Conservation (phyloP, 2,113 vertebrate genomes). For the Cricetomys ansorgei region DNA sequence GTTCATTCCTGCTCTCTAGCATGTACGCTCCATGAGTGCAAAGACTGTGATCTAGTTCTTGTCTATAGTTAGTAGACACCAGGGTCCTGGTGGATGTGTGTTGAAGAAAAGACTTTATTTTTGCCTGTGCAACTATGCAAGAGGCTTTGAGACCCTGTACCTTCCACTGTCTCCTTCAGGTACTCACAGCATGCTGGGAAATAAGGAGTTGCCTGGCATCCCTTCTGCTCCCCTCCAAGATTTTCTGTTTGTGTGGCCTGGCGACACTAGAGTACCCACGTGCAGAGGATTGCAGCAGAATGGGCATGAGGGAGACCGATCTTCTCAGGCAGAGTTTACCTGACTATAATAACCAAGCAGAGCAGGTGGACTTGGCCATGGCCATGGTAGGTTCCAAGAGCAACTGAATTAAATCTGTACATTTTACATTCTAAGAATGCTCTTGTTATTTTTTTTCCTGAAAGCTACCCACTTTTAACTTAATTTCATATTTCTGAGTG, state of each 20-base stretch:
- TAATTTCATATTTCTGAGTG: background rate
- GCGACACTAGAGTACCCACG: background rate
- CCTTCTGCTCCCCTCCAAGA: background rate
- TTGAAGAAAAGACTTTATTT: background rate
- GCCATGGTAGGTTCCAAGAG: background rate
- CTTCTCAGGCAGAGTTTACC: background rate
- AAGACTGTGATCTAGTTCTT: background rate
- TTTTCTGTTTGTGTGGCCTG: background rate
- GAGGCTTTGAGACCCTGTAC: background rate
- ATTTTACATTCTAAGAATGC: background rate
- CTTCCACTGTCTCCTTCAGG: background rate
- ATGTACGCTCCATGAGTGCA: background rate
- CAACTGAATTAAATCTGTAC: background rate
- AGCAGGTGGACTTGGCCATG: background rate
- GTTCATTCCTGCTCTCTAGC: background rate
- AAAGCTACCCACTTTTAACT: conserved; percentile 22
- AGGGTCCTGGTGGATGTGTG: background rate
- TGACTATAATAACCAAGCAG: background rate
- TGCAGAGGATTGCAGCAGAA: background rate
- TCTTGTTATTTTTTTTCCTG: background rate
- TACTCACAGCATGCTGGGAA: background rate
- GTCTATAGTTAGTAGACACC: background rate
- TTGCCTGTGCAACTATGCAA: background rate
- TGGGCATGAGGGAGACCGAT: background rate
- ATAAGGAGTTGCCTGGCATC: background rate